Percentiles rank a stretch among this genome's conserved stretches.
Evolutionary conservation across 2,113 vertebrate species (phyloP).

Genomic region (Pteruthius melanotis): DNA sequence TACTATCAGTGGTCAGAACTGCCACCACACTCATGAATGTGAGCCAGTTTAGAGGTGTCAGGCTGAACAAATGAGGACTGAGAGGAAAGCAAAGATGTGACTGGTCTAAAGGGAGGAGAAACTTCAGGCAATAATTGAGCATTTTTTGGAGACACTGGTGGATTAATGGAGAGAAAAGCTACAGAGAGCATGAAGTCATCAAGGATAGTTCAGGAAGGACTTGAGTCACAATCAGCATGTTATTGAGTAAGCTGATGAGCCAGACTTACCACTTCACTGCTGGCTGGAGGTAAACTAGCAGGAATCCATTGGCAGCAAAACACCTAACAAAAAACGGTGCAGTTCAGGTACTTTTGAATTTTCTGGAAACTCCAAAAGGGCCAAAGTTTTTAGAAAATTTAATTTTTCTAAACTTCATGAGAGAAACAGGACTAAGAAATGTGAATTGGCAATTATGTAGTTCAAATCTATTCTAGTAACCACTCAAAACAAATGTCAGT

Average conservation of each 20-base stretch:
- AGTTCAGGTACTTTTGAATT: neutral
- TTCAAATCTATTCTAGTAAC: neutral
- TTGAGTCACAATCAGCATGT: neutral
- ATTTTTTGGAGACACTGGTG: neutral
- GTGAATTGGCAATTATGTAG: neutral
- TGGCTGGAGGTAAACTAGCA: neutral
- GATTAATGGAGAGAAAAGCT: neutral
- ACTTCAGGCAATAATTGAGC: neutral
- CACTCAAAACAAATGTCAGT: neutral
- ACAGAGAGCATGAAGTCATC: neutral
- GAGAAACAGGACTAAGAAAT: neutral
- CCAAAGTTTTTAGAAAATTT: neutral
- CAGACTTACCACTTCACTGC: neutral
- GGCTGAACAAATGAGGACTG: neutral
- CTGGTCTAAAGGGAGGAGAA: neutral
- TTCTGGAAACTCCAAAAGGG: neutral
- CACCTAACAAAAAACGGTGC: neutral
- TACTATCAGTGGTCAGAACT: neutral
- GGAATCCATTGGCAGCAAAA: neutral
- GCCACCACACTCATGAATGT: neutral
- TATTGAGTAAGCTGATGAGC: constrained; percentile 10
- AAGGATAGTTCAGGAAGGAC: neutral
- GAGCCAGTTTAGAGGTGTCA: neutral
- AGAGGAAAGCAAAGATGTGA: neutral
- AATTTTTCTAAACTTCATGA: neutral